Evolutionary conservation across 2,888 invertebrate genomes (phyloP).

Genomic region (Macrosoma leucophasiata): DNA sequence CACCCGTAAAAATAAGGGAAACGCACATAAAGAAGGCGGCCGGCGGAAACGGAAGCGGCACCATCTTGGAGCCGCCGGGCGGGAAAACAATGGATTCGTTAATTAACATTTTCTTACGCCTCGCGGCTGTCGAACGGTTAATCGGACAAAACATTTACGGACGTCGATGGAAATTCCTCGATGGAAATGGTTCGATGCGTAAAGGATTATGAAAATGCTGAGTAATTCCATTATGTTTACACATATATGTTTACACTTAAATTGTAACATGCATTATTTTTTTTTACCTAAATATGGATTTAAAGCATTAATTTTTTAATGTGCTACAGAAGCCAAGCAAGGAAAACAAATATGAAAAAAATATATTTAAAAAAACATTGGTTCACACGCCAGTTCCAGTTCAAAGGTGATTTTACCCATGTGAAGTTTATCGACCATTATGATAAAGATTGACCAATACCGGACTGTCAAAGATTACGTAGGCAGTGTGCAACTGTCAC

Average conservation of each 20-base stretch:
- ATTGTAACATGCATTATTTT: background rate
- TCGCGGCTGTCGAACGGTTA: conserved; percentile 76
- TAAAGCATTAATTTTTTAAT: too few species aligned
- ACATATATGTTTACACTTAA: background rate
- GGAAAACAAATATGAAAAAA: too few species aligned
- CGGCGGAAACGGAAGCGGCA: conserved; percentile 74
- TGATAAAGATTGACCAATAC: too few species aligned
- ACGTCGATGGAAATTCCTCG: conserved; percentile 62
- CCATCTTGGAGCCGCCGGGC: conserved; percentile 77
- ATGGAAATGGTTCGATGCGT: conserved; percentile 38
- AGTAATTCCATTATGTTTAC: conserved; percentile 2
- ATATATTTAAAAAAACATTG: too few species aligned
- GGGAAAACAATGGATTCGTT: conserved; percentile 84
- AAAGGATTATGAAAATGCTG: conserved; percentile 26
- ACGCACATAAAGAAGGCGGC: conserved; percentile 72
- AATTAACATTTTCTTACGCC: conserved; percentile 86
- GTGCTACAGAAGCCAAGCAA: too few species aligned
- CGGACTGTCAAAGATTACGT: too few species aligned
- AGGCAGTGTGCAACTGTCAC: too few species aligned
- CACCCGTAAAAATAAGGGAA: conserved; percentile 71
- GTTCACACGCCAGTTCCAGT: too few species aligned
- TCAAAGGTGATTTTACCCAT: too few species aligned
- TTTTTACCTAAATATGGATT: too few species aligned
- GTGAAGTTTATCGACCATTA: too few species aligned
- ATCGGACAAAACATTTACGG: conserved; percentile 76